phyloP scores from a whole-genome alignment of 2,888 invertebrate genomes.

The Malthinus flaveolus region DNA sequence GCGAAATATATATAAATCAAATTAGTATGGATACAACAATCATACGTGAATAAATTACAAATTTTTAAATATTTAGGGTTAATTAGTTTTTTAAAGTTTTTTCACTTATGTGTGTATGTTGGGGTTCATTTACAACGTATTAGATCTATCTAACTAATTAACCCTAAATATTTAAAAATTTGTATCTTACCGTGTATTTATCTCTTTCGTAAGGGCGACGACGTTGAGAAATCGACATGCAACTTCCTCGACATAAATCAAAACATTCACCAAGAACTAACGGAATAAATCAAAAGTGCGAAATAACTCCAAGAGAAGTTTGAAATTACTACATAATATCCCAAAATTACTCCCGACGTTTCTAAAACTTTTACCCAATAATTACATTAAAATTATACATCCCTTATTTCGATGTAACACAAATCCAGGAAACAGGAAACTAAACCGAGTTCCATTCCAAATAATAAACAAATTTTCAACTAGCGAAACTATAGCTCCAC shows the following conservation, averaged over 20 bases:
- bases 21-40: no score
- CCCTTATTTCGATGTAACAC: constrained; percentile 1
- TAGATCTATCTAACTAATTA: no score
- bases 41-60: no score
- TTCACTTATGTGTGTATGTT: no score
- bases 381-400: background rate
- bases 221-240: background rate
- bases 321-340: background rate
- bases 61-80: no score
- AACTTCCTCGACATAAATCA: constrained; percentile 10
- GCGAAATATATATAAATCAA: no score
- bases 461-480: constrained; percentile 5
- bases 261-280: constrained; percentile 3
- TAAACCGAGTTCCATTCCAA: constrained; percentile 5
- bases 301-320: background rate
- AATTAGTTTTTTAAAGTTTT: no score
- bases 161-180: no score
- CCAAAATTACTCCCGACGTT: background rate
- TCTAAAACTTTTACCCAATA: constrained; percentile 5
- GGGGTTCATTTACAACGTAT: no score
- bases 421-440: background rate
- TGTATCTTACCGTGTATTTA: no score
- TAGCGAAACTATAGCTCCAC: no score
- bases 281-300: constrained; percentile 10
- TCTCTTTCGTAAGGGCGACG: constrained; percentile 3